Evolutionary conservation across 2,797 vertebrate species (phyloP).

Genomic region (Microctenopoma lineatum): DNA sequence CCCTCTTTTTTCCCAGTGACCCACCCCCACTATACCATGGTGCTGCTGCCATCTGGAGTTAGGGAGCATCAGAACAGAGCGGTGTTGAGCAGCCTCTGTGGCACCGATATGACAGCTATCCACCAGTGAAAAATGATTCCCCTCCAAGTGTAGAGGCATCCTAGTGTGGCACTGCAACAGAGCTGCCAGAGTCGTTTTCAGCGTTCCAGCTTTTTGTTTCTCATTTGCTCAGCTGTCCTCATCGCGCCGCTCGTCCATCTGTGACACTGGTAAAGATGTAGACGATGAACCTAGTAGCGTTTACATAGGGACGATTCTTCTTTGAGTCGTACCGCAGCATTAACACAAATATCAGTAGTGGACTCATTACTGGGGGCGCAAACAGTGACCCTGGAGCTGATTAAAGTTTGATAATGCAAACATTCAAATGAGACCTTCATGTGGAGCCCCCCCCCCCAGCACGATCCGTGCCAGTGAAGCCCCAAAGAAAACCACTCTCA

Average conservation of each 20-base stretch:
- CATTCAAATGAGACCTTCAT: slow-evolving; percentile 32
- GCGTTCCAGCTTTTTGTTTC: slow-evolving; percentile 31
- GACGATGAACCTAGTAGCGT: slow-evolving; percentile 18
- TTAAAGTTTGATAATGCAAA: slow-evolving; percentile 9
- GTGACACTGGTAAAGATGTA: slow-evolving; percentile 20
- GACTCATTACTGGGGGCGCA: neutral
- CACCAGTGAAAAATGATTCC: slow-evolving; percentile 61
- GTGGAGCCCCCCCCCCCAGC: slow-evolving; percentile 4
- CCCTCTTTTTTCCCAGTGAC: no score
- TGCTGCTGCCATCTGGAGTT: slow-evolving; percentile 62
- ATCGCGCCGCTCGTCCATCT: slow-evolving; percentile 41
- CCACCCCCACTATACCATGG: slow-evolving; percentile 35
- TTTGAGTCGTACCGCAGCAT: slow-evolving; percentile 20
- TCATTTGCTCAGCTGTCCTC: slow-evolving; percentile 50
- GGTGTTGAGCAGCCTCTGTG: slow-evolving; percentile 44
- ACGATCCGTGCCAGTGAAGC: slow-evolving; percentile 50
- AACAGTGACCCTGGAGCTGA: slow-evolving; percentile 1
- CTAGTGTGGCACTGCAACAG: slow-evolving; percentile 23
- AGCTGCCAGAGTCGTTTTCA: slow-evolving; percentile 46
- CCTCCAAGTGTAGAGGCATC: slow-evolving; percentile 41
- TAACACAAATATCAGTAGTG: neutral
- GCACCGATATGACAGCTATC: slow-evolving; percentile 57
- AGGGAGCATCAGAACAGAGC: slow-evolving; percentile 50
- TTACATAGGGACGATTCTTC: slow-evolving; percentile 31
- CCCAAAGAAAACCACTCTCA: slow-evolving; percentile 71